Base-by-base conservation (phyloP, 2,113 vertebrate species). In the Rafetus swinhoei region DNA sequence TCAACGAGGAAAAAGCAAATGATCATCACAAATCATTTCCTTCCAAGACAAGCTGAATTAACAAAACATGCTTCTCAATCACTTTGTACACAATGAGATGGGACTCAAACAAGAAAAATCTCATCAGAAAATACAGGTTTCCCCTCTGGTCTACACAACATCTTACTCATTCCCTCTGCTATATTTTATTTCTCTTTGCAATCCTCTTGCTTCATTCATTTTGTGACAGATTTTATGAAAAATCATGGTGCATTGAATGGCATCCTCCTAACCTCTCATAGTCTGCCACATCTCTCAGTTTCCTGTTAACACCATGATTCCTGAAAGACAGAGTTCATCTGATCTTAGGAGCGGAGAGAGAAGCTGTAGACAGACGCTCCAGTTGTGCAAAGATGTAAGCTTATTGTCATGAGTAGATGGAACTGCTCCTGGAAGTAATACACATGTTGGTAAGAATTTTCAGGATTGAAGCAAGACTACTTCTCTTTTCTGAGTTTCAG, bases 241-340 rank as follows among this genome's bases (percentile, higher is more conserved):
- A 92, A 94, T 95, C 93, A 87, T 89, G 87, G 56, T 79, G 87
- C 81, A 29, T 24, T 95, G 86, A 76, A 84, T 65, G n/a, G 19
- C 55, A 62, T 60, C 81, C 39, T 95, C 65, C 27, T 39, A 62
- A 52, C 72, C 52, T 97, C 94, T 95, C 88, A 83, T 50, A 65
- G 90, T 89, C 88, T 89, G n/a, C 90, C 93, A 90, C 19, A 25
- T 93, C 93, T 93, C 87, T 86, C 87, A 92, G 19, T 69, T 93
- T 69, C 39, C 13, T 65, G 10, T 88, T 88, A 90, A 89, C 89
- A 90, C 88, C 29, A 6, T 8, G 52, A 65, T 82, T 83, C 35
- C 69, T 90, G 90, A 93, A 90, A 86, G n/a, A 84, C 3, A 80
- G 74, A 76, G 27, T 92, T 93, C 11, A 50, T 81, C 81, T 88